These are phyloP conservation scores for Luehdorfia chinensis DNA, from an alignment of 1,140 invertebrate species.

Conservation along the genomic window DNA sequence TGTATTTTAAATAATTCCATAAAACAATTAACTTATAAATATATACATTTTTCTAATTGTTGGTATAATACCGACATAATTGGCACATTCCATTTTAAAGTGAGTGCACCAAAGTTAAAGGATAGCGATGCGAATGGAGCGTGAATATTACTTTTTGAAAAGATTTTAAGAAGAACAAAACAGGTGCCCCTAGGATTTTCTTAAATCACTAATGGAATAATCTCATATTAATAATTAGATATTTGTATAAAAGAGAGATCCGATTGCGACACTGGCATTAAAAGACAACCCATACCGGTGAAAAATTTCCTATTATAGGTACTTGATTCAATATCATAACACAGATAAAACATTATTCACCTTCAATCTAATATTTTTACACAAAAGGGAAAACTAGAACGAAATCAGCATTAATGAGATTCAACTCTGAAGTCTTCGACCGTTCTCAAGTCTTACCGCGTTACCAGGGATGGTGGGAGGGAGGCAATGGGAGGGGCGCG, in stretches of 20 bases:
- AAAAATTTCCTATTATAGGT: conserved; percentile 6
- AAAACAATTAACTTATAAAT: conserved; percentile 38
- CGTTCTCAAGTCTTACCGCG: conserved; percentile 12
- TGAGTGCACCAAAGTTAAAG: conserved; percentile 16
- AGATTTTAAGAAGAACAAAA: conserved; percentile 18
- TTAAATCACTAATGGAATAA: conserved; percentile 76
- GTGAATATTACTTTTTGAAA: conserved; percentile 14
- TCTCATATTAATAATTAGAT: conserved; percentile 55
- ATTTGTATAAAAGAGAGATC: conserved; percentile 63
- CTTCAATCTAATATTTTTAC: conserved; percentile 4
- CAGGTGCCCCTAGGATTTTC: conserved; percentile 31
- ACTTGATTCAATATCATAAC: conserved; percentile 2
- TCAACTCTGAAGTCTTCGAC: conserved; percentile 1
- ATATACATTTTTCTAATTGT: conserved; percentile 58
- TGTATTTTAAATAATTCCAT: conserved; percentile 23
- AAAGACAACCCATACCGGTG: conserved; percentile 19
- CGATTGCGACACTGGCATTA: conserved; percentile 61
- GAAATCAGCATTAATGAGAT: conserved; percentile 8
- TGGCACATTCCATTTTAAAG: conserved; percentile 38
- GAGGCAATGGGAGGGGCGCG: conserved; percentile 58
- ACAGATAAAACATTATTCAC: conserved; percentile 1
- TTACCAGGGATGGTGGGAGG: conserved; percentile 70
- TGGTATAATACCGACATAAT: conserved; percentile 40
- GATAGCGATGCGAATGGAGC: conserved; percentile 13
- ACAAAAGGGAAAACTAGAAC: conserved; percentile 10